These are phyloP conservation scores for Serilophus lunatus DNA, from an alignment of 2,113 vertebrate species.

Conservation along the genomic window DNA sequence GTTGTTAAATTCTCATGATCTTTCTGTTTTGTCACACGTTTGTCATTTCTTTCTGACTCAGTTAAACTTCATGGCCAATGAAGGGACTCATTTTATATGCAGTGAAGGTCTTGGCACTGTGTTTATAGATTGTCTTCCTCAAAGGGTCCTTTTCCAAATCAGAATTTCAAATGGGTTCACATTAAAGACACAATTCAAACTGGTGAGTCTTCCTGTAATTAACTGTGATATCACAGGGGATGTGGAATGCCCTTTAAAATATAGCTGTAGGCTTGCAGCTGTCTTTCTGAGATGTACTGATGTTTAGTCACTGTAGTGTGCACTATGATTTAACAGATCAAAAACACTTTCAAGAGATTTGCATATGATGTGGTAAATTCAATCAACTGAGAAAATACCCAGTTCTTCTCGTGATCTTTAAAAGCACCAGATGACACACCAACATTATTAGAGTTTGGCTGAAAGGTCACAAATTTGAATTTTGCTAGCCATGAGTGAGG, in stretches of 20 bases:
- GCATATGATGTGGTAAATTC: neutral
- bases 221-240: neutral
- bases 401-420: neutral
- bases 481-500: neutral
- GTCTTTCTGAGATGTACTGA: neutral
- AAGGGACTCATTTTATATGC: neutral
- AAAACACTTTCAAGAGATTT: neutral
- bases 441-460: neutral
- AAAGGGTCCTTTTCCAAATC: neutral
- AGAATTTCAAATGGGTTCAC: slow-evolving; percentile 32
- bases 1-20: neutral
- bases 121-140: slow-evolving; percentile 9
- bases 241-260: neutral
- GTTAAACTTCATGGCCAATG: neutral
- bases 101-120: neutral
- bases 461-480: neutral
- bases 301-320: neutral
- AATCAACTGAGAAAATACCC: neutral
- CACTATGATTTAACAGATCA: neutral
- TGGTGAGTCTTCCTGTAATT: slow-evolving; percentile 14
- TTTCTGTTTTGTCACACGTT: neutral
- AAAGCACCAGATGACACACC: neutral
- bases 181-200: neutral
- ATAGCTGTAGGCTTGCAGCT: neutral
- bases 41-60: neutral